Conservation (phyloP, 2,113 vertebrate genomes). For the Terrapene triunguis region DNA sequence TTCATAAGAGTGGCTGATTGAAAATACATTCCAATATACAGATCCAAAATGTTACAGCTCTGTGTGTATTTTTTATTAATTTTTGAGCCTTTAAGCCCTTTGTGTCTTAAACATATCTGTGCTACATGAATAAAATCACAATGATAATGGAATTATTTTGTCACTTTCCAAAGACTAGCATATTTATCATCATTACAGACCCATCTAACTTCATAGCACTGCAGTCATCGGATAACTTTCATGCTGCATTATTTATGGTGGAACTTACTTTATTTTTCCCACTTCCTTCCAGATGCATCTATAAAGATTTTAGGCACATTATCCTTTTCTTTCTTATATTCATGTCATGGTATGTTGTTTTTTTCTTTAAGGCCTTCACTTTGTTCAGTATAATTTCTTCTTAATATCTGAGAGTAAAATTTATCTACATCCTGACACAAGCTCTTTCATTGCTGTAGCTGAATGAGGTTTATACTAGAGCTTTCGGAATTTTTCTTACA, state of each 20-base stretch:
- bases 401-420: neutral
- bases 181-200: neutral
- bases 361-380: neutral
- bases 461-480: neutral
- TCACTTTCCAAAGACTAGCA: neutral
- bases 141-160: constrained; percentile 38
- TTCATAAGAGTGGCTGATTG: constrained; percentile 44
- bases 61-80: neutral
- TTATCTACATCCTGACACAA: neutral
- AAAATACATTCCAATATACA: constrained; percentile 34
- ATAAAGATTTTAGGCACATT: neutral
- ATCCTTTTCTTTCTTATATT: neutral
- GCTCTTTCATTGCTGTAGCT: neutral
- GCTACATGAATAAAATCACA: neutral
- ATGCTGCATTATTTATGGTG: neutral
- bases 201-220: neutral
- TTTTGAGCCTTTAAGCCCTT: constrained; percentile 42
- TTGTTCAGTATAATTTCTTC: neutral
- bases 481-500: neutral
- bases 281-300: neutral
- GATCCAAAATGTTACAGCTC: constrained; percentile 11
- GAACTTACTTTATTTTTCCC: neutral
- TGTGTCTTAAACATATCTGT: constrained; percentile 9
- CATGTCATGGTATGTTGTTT: neutral
- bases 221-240: neutral